Percentiles rank a stretch among this genome's conserved stretches.
These are phyloP conservation scores for Labrus mixtus DNA, from an alignment of 2,113 vertebrate genomes.

Conservation along the genomic window DNA sequence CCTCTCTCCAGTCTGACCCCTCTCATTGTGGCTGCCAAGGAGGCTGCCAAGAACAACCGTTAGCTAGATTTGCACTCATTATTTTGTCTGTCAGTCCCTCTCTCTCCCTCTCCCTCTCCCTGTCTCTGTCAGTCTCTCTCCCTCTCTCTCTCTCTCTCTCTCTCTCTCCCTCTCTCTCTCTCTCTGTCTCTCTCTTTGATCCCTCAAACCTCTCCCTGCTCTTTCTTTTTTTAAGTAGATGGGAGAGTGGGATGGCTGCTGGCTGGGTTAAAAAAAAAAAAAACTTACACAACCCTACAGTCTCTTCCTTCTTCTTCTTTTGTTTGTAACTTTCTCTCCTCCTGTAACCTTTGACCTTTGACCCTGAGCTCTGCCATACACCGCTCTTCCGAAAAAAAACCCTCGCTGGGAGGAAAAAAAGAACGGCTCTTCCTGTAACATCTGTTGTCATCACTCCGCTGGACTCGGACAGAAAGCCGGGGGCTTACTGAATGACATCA, in stretches of 20 bases:
- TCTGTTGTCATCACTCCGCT: conserved; percentile 20
- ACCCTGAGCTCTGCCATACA: conserved; percentile 1
- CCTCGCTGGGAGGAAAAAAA: conserved; percentile 17
- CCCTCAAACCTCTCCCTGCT: background rate
- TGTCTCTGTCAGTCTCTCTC: no score
- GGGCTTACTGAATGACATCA: conserved; percentile 7
- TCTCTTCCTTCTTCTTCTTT: conserved; percentile 10
- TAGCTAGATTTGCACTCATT: conserved; percentile 66
- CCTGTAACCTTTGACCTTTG: conserved; percentile 33
- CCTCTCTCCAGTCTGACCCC: conserved; percentile 96
- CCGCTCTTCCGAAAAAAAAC: conserved; percentile 8
- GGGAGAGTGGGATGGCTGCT: conserved; percentile 5
- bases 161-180: no score
- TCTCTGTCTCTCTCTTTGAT: background rate
- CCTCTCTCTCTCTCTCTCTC: no score
- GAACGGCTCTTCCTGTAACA: conserved; percentile 3
- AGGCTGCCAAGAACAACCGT: conserved; percentile 95
- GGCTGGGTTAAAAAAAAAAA: background rate
- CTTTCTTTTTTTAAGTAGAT: background rate
- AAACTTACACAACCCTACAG: no score
- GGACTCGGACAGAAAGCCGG: conserved; percentile 36
- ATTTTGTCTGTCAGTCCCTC: background rate
- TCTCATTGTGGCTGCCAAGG: conserved; percentile 95
- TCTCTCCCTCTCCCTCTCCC: no score
- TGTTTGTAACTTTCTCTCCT: background rate